Conservation (phyloP, 2,113 vertebrate genomes). For the Lipophrys pholis region DNA sequence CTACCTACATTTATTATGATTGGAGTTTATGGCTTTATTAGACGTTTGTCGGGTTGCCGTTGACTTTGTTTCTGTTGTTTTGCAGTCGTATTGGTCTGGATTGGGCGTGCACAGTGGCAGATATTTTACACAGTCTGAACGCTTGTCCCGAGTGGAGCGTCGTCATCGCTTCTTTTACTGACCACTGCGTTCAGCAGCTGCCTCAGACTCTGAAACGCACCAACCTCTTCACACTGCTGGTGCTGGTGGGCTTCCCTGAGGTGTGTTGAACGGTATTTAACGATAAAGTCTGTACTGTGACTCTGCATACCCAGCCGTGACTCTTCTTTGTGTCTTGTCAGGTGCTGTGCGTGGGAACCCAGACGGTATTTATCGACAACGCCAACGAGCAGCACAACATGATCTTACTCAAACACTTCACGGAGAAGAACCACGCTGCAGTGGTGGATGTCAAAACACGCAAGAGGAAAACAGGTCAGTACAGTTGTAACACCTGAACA, state of each 20-base stretch:
- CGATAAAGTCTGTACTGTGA: too few relatives aligned
- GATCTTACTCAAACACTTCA: conserved; percentile 96
- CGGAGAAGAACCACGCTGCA: conserved; percentile 95
- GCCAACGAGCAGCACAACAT: conserved; percentile 95
- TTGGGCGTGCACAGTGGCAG: conserved; percentile 96
- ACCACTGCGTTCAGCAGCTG: conserved; percentile 92
- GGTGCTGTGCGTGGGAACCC: conserved; percentile 96
- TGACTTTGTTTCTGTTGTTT: not conserved
- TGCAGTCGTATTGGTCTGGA: conserved; percentile 93
- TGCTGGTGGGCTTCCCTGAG: conserved; percentile 97
- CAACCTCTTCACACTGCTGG: conserved; percentile 95
- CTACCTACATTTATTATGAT: not conserved
- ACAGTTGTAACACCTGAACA: not conserved
- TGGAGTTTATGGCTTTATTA: not conserved
- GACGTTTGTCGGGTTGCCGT: too few relatives aligned
- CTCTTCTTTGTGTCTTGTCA: conserved; percentile 56
- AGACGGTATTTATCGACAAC: conserved; percentile 95
- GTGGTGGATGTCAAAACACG: conserved; percentile 95
- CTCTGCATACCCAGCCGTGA: not conserved
- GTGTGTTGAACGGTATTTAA: conserved; percentile 68
- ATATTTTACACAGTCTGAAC: conserved; percentile 91
- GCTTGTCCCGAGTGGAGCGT: conserved; percentile 87
- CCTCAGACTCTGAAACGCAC: conserved; percentile 93
- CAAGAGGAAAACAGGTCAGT: conserved; percentile 94
- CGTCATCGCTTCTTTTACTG: conserved; percentile 91